These are phyloP conservation scores for Gryon sp. DNA, from an alignment of 1,140 invertebrate genomes.

Conservation along the genomic window DNA sequence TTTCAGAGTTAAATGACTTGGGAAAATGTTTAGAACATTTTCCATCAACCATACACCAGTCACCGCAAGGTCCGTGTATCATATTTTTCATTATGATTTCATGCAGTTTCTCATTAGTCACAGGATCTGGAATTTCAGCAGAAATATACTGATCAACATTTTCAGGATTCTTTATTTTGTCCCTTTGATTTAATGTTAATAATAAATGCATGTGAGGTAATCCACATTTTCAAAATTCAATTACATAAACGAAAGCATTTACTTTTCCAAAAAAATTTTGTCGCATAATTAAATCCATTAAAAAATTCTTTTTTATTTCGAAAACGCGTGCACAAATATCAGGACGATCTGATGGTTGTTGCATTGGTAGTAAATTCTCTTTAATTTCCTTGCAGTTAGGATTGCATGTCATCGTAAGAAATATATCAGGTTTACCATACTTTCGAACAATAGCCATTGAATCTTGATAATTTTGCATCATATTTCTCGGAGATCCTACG, in stretches of 20 bases:
- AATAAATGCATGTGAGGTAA: constrained; percentile 77
- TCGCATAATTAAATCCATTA: constrained; percentile 21
- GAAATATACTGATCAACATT: constrained; percentile 71
- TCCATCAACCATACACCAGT: constrained; percentile 40
- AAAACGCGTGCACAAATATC: constrained; percentile 27
- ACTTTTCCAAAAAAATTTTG: constrained; percentile 37
- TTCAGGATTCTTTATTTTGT: constrained; percentile 66
- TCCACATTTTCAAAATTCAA: constrained; percentile 70
- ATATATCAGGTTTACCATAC: constrained; percentile 8
- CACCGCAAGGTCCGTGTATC: constrained; percentile 47
- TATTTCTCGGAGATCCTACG: constrained; percentile 73
- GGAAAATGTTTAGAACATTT: constrained; percentile 50
- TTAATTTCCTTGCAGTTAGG: constrained; percentile 70
- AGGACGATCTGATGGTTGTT: constrained; percentile 59
- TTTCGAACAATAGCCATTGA: constrained; percentile 12
- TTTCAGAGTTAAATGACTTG: constrained; percentile 27
- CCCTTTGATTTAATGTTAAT: constrained; percentile 63
- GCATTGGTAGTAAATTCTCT: constrained; percentile 64
- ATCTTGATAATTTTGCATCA: constrained; percentile 68
- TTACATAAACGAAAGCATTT: constrained; percentile 68
- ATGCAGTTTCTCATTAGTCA: constrained; percentile 46
- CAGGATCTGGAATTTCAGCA: constrained; percentile 77
- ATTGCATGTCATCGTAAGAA: constrained; percentile 41
- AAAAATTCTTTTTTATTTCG: constrained; percentile 38
- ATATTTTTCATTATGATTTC: constrained; percentile 52